Conservation (phyloP, 2,888 invertebrate genomes). For the Drosophila barbarae region DNA sequence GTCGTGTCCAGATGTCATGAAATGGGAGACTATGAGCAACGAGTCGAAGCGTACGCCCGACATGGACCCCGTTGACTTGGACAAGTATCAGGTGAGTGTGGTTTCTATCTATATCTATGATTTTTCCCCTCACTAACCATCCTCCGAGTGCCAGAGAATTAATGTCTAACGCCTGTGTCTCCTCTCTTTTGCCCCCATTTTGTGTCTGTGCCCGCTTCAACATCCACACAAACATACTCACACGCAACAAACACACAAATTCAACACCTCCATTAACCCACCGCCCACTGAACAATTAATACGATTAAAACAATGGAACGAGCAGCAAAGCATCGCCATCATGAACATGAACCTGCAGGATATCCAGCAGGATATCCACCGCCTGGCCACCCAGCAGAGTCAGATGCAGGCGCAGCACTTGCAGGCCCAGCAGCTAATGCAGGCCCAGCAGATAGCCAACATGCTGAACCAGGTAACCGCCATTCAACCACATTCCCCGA, state of each 20-base stretch:
- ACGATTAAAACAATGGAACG: conserved; percentile 6
- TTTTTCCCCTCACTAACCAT: conserved; percentile 2
- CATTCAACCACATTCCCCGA: conserved; percentile 10
- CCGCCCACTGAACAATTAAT: conserved; percentile 23
- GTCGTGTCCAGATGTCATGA: conserved; percentile 77
- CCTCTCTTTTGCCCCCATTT: conserved; percentile 34
- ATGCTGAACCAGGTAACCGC: conserved; percentile 79
- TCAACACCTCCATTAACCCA: conserved; percentile 31
- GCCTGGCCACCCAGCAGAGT: conserved; percentile 90
- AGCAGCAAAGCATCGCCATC: conserved; percentile 80
- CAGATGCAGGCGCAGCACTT: conserved; percentile 85
- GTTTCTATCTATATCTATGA: background rate
- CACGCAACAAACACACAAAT: conserved; percentile 31
- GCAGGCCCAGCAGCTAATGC: conserved; percentile 82
- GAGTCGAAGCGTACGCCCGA: conserved; percentile 87
- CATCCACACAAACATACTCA: conserved; percentile 32
- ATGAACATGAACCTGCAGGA: conserved; percentile 96
- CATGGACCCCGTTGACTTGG: conserved; percentile 90
- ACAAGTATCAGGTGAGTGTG: conserved; percentile 85
- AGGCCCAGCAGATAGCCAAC: conserved; percentile 81
- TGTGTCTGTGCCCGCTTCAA: conserved; percentile 56
- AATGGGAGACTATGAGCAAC: conserved; percentile 84
- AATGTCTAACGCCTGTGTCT: conserved; percentile 42
- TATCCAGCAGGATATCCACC: conserved; percentile 95
- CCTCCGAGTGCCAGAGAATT: conserved; percentile 25